Evolutionary conservation across 2,888 invertebrate species (phyloP).

Genomic region (Trichacis sp.): DNA sequence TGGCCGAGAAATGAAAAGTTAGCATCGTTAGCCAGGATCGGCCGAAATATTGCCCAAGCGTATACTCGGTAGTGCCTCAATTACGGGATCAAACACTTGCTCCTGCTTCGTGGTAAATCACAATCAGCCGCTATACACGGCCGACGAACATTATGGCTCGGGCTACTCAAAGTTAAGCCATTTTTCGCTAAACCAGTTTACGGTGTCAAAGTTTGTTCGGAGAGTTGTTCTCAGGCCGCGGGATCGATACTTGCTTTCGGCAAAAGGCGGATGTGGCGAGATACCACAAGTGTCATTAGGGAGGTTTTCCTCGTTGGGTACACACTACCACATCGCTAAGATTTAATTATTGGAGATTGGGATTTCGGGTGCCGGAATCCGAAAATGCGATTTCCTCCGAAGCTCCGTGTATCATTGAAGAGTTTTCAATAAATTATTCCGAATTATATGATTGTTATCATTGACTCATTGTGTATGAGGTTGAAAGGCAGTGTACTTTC

Average conservation of each 20-base stretch:
- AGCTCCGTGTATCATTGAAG: too few species aligned
- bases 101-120: slow-evolving; percentile 57
- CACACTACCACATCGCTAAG: background rate
- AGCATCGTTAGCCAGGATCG: slow-evolving; percentile 33
- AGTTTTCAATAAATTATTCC: too few species aligned
- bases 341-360: background rate
- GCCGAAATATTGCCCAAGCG: slow-evolving; percentile 34
- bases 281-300: slow-evolving; percentile 40
- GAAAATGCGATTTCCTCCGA: background rate
- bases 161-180: slow-evolving; percentile 57
- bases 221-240: slow-evolving; percentile 28
- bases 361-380: background rate
- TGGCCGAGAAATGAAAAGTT: slow-evolving; percentile 33
- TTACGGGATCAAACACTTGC: slow-evolving; percentile 59
- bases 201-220: slow-evolving; percentile 57
- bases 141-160: slow-evolving; percentile 45
- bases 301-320: slow-evolving; percentile 31
- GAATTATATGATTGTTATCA: too few species aligned
- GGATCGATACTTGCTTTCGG: slow-evolving; percentile 49
- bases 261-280: slow-evolving; percentile 21
- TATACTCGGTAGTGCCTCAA: slow-evolving; percentile 43
- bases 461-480: too few species aligned
- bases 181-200: slow-evolving; percentile 64
- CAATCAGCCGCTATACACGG: slow-evolving; percentile 50
- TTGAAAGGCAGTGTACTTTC: too few species aligned